Conservation (phyloP, 2,797 vertebrate species). For the Nannoperca australis region DNA sequence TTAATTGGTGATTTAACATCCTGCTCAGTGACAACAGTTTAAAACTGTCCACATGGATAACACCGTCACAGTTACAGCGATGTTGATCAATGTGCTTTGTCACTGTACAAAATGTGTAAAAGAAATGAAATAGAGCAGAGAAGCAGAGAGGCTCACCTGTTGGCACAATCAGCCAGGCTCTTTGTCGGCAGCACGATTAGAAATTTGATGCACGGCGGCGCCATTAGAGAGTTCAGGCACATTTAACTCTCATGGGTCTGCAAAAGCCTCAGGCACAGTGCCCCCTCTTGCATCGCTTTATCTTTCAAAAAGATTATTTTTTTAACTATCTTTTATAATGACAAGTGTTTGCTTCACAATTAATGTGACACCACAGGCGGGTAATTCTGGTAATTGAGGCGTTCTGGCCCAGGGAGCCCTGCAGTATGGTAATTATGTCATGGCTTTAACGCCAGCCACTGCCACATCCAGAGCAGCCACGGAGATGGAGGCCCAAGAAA, state of each 20-base stretch:
- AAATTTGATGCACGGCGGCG: conserved; percentile 37
- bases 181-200: conserved; percentile 42
- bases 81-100: not conserved
- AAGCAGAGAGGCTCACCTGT: conserved; percentile 37
- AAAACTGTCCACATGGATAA: not conserved
- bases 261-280: conserved; percentile 30
- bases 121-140: not conserved
- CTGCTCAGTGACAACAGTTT: not conserved
- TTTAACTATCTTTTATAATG: conserved; percentile 54
- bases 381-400: conserved; percentile 53
- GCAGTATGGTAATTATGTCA: conserved; percentile 55
- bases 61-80: not conserved
- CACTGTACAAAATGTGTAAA: not conserved
- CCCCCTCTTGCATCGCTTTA: conserved; percentile 28
- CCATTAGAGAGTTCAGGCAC: conserved; percentile 58
- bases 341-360: conserved; percentile 56
- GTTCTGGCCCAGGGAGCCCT: conserved; percentile 48
- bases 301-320: conserved; percentile 48
- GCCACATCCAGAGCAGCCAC: conserved; percentile 8
- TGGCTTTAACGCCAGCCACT: conserved; percentile 15
- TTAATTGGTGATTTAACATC: not conserved
- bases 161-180: conserved; percentile 24
- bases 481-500: not conserved
- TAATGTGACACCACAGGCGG: conserved; percentile 63
- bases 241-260: conserved; percentile 53